Percentiles rank a stretch among this genome's conserved stretches.
Conservation (phyloP, 1,140 invertebrate genomes). For the Dysdera silvatica region DNA sequence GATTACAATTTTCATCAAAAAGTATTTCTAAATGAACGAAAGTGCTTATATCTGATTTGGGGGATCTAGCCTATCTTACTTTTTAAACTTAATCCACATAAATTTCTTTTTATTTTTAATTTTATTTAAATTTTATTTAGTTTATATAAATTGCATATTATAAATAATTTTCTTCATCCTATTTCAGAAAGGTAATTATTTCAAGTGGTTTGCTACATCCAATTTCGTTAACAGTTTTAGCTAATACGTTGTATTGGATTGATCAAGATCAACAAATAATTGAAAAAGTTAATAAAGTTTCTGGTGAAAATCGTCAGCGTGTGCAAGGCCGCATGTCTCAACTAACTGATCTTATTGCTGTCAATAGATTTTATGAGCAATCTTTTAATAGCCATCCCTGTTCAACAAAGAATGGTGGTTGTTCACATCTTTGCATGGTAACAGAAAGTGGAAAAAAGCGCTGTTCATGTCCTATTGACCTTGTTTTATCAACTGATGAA, state of each 20-base stretch:
- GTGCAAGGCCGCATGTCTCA: slow-evolving; percentile 48
- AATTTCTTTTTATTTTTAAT: background rate
- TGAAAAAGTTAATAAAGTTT: slow-evolving; percentile 84
- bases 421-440: slow-evolving; percentile 65
- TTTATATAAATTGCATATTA: background rate
- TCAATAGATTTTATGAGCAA: slow-evolving; percentile 30
- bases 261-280: slow-evolving; percentile 69
- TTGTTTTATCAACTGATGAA: slow-evolving; percentile 60
- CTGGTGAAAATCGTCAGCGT: slow-evolving; percentile 72
- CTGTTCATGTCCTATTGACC: slow-evolving; percentile 68
- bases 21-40: no score
- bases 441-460: slow-evolving; percentile 35
- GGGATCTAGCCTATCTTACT: no score
- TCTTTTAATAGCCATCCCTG: slow-evolving; percentile 59
- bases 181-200: slow-evolving; percentile 36
- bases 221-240: slow-evolving; percentile 67
- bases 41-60: no score
- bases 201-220: slow-evolving; percentile 35
- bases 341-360: slow-evolving; percentile 45
- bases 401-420: slow-evolving; percentile 68
- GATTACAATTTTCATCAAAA: no score
- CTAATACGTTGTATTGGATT: slow-evolving; percentile 76
- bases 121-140: background rate
- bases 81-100: no score
- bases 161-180: slow-evolving; percentile 34